phyloP scores from a whole-genome alignment of 2,113 vertebrate genomes.

The Artemisiospiza belli region DNA sequence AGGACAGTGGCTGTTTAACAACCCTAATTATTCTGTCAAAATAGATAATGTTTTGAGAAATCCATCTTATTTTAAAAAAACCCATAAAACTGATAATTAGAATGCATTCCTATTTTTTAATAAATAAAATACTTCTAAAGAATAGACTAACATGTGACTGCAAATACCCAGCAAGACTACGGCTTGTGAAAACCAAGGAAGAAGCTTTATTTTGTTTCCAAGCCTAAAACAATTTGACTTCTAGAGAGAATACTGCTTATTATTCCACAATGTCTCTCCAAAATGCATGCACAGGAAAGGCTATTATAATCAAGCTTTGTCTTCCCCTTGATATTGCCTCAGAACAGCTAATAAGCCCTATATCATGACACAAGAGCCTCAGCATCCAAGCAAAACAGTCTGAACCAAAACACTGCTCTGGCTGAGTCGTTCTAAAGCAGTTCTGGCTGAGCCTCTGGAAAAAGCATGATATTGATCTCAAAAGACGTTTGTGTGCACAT shows the following conservation, averaged over 20 bases:
- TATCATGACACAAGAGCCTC: neutral
- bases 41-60: neutral
- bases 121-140: neutral
- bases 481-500: neutral
- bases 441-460: neutral
- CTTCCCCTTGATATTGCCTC: neutral
- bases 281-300: neutral
- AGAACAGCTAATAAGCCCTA: neutral
- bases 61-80: fast-evolving
- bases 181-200: neutral
- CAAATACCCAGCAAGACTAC: neutral
- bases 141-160: neutral
- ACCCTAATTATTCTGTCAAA: neutral
- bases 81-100: neutral
- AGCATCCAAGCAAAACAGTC: neutral
- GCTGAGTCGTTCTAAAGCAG: neutral
- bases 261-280: neutral
- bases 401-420: neutral
- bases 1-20: neutral
- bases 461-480: neutral
- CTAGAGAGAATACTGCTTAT: neutral
- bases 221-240: neutral
- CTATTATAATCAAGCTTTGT: neutral
- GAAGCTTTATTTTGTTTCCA: neutral
- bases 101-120: neutral